Percentiles rank a stretch among this genome's conserved stretches.
phyloP scores from a whole-genome alignment of 2,797 vertebrate genomes.

The Zenarchopterus dispar region DNA sequence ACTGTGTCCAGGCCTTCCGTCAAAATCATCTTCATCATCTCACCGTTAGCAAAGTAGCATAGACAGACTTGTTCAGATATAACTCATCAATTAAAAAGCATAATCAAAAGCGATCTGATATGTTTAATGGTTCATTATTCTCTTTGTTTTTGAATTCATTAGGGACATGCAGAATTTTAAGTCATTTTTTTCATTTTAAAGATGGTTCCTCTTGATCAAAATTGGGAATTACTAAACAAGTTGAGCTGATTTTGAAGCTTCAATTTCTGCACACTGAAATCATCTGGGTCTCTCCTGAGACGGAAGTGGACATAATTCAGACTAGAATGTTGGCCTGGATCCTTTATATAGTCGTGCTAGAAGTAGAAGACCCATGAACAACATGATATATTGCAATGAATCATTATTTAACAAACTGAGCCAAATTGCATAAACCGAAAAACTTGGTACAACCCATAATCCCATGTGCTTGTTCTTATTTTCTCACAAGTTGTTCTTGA shows the following conservation, averaged over 20 bases:
- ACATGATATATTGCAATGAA: not conserved
- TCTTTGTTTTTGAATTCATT: not conserved
- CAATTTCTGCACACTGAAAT: not conserved
- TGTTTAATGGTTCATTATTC: not conserved
- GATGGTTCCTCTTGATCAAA: no score
- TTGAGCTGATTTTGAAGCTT: not conserved
- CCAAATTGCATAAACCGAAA: no score
- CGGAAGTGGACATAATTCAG: not conserved
- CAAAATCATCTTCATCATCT: slow-evolving; percentile 38
- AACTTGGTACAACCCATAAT: no score
- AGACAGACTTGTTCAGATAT: slow-evolving; percentile 59
- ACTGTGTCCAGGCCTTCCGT: slow-evolving; percentile 43
- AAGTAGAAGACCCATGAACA: no score
- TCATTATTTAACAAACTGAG: not conserved
- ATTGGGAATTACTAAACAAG: not conserved
- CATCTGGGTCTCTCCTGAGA: not conserved
- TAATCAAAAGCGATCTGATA: slow-evolving; percentile 38
- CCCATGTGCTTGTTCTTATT: no score
- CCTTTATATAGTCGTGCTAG: no score
- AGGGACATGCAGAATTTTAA: no score
- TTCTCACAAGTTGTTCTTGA: no score
- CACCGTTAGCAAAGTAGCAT: slow-evolving; percentile 44
- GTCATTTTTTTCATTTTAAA: no score
- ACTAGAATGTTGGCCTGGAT: not conserved
- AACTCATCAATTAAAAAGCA: slow-evolving; percentile 75